phyloP scores from a whole-genome alignment of 2,113 vertebrate species.

The Leptodactylus fuscus region DNA sequence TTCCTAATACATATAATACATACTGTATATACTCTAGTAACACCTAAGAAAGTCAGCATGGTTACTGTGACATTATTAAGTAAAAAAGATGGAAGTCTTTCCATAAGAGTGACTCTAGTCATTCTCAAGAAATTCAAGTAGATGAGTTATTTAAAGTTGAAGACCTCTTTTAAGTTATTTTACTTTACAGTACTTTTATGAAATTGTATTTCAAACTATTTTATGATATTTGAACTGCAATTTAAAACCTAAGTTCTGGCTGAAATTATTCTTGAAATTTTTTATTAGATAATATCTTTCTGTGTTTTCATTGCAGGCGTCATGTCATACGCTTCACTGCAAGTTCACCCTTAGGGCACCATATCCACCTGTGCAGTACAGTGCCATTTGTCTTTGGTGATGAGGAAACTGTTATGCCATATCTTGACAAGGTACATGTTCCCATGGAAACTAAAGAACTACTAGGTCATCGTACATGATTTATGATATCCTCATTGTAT shows the following conservation, averaged over 20 bases:
- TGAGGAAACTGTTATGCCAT: conserved; percentile 82
- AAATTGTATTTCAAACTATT: background rate
- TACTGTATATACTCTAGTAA: no score
- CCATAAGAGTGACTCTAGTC: background rate
- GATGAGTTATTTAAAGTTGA: no score
- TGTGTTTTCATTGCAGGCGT: conserved; percentile 72
- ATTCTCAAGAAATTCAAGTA: no score
- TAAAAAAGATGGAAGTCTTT: no score
- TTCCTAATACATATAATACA: no score
- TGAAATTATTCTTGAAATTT: background rate
- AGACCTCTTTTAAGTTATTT: background rate
- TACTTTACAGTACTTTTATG: background rate
- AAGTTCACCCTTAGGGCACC: conserved; percentile 75
- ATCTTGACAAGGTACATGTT: conserved; percentile 80
- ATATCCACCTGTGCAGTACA: conserved; percentile 83
- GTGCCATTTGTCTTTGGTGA: conserved; percentile 85
- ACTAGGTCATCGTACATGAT: conserved; percentile 35
- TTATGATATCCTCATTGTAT: conserved; percentile 30
- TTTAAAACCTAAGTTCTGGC: conserved; percentile 23
- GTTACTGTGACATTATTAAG: no score
- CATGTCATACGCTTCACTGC: conserved; percentile 79
- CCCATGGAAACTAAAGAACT: conserved; percentile 45
- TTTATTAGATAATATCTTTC: background rate
- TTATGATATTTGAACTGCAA: background rate
- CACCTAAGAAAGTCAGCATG: no score